phyloP scores from a whole-genome alignment of 2,113 vertebrate species.

The Upupa epops region DNA sequence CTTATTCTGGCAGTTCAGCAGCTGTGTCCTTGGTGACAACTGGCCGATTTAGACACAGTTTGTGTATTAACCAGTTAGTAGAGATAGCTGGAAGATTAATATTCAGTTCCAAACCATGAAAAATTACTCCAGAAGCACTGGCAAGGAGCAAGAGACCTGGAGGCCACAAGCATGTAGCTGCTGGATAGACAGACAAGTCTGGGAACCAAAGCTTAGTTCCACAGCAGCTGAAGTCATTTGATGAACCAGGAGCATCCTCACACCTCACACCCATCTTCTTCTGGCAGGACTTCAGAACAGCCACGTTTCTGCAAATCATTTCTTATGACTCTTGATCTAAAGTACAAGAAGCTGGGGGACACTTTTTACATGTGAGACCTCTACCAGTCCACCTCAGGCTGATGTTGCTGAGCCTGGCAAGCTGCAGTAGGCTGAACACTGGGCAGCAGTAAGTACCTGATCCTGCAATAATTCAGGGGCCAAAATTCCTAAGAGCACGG shows the following conservation, averaged over 20 bases:
- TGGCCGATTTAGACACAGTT: neutral
- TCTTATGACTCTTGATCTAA: neutral
- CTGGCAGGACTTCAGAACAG: neutral
- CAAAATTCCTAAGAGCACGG: neutral
- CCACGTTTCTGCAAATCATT: neutral
- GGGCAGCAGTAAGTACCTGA: neutral
- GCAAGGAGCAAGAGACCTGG: neutral
- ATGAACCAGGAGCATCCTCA: neutral
- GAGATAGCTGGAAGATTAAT: neutral
- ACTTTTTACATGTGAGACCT: neutral
- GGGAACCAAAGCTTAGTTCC: neutral
- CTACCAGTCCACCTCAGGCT: neutral
- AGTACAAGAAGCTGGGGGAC: neutral
- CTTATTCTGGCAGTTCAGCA: neutral
- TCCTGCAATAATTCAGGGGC: neutral
- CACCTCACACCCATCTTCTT: neutral
- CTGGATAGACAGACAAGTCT: neutral
- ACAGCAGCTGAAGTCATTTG: neutral
- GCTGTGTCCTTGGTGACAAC: neutral
- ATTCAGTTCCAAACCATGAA: neutral
- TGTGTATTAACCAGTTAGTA: neutral
- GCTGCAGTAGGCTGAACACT: neutral
- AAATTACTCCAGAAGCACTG: neutral
- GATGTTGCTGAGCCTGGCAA: neutral
- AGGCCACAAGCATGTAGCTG: neutral